Conservation (phyloP, 2,888 invertebrate genomes). For the Spodoptera exigua region DNA sequence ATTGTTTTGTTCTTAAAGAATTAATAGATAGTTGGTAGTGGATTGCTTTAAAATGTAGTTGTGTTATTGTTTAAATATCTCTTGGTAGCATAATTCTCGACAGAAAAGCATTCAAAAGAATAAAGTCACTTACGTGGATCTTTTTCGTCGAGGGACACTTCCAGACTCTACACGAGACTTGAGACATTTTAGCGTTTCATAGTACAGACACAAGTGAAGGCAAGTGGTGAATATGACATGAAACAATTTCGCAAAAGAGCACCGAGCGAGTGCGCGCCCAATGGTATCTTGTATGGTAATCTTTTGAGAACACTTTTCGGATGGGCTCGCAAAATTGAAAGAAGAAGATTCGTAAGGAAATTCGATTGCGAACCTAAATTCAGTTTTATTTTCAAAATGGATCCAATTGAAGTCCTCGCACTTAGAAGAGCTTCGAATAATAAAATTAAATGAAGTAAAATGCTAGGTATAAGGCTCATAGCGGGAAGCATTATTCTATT, state of each 20-base stretch:
- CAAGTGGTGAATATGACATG: slow-evolving; percentile 58
- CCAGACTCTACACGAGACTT: slow-evolving; percentile 56
- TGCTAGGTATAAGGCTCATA: too few relatives aligned
- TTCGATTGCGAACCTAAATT: slow-evolving; percentile 34
- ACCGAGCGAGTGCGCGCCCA: slow-evolving; percentile 37
- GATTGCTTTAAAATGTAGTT: slow-evolving; percentile 1
- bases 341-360: slow-evolving; percentile 38
- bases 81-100: slow-evolving; percentile 27
- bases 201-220: slow-evolving; percentile 44
- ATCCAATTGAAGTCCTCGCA: slow-evolving; percentile 12
- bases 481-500: background rate
- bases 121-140: slow-evolving; percentile 55
- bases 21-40: background rate
- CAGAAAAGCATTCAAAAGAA: slow-evolving; percentile 62
- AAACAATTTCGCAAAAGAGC: slow-evolving; percentile 59
- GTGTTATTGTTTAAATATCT: slow-evolving; percentile 2
- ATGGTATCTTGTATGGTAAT: slow-evolving; percentile 42
- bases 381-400: slow-evolving; percentile 36
- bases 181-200: slow-evolving; percentile 61
- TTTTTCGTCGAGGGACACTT: slow-evolving; percentile 51
- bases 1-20: slow-evolving; percentile 10
- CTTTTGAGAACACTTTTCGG: slow-evolving; percentile 32
- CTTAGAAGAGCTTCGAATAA: slow-evolving; percentile 3
- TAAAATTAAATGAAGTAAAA: slow-evolving; percentile 26
- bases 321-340: slow-evolving; percentile 25